Percentiles rank a stretch among this genome's conserved stretches.
Conservation (phyloP, 2,113 vertebrate species). For the Trogon surrucura region DNA sequence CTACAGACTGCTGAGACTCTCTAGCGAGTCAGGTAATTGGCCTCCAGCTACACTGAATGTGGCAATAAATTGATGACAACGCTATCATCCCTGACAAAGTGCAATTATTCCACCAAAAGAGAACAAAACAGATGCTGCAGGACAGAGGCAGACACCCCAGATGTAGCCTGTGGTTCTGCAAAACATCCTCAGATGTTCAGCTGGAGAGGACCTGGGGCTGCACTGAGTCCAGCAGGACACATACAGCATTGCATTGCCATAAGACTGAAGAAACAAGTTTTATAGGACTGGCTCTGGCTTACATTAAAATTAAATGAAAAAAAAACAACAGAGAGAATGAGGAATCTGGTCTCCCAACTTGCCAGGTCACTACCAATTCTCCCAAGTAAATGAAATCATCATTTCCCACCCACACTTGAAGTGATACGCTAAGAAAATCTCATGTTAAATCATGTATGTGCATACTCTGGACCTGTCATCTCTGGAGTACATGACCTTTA, state of each 20-base stretch:
- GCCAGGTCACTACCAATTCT: too few species aligned
- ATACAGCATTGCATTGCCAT: rapidly evolving
- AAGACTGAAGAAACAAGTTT: not conserved
- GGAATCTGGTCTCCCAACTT: not conserved
- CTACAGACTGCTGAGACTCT: not conserved
- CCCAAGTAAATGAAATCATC: not conserved
- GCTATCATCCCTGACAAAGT: not conserved
- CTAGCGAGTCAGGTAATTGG: not conserved
- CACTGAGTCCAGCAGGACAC: not conserved
- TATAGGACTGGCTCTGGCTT: not conserved
- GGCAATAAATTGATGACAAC: too few species aligned
- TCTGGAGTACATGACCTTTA: too few species aligned
- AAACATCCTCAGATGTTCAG: not conserved
- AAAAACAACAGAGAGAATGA: not conserved
- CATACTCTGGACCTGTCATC: not conserved
- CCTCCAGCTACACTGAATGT: not conserved
- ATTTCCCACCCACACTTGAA: not conserved
- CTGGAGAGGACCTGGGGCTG: not conserved
- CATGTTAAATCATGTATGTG: not conserved
- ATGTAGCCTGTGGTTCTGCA: not conserved
- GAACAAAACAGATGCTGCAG: not conserved
- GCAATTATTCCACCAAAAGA: not conserved
- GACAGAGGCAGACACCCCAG: not conserved
- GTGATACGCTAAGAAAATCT: not conserved
- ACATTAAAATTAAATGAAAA: not conserved